Conservation (phyloP, 1,140 invertebrate species). For the Drosophila sucinea region DNA sequence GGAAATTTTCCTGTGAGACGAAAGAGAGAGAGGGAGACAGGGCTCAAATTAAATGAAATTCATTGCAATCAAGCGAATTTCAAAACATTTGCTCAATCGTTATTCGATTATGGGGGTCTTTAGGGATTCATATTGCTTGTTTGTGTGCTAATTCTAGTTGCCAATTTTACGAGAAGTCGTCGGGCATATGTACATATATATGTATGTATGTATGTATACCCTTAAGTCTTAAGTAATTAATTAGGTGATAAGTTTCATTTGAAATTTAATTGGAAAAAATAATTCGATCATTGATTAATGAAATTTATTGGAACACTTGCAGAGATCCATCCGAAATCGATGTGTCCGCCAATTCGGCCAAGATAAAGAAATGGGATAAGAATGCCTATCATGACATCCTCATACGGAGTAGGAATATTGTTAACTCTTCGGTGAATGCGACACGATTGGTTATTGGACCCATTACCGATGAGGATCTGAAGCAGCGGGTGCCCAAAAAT, state of each 20-base stretch:
- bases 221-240: too few relatives aligned
- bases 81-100: too few relatives aligned
- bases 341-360: conserved; percentile 53
- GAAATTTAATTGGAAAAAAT: too few relatives aligned
- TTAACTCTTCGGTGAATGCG: conserved; percentile 53
- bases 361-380: conserved; percentile 56
- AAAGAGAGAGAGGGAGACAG: too few relatives aligned
- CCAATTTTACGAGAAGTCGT: too few relatives aligned
- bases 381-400: conserved; percentile 52
- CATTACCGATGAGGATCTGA: conserved; percentile 43
- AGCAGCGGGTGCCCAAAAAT: conserved; percentile 44
- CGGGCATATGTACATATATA: background rate
- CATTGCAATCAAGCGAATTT: too few relatives aligned
- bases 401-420: conserved; percentile 64
- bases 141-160: too few relatives aligned
- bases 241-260: too few relatives aligned
- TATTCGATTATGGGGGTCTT: too few relatives aligned
- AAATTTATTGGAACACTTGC: background rate
- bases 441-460: conserved; percentile 60
- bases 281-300: background rate
- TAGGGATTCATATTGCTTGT: too few relatives aligned
- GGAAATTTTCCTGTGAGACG: too few relatives aligned
- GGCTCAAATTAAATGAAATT: too few relatives aligned
- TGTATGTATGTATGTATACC: background rate
- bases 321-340: conserved; percentile 48